Base-by-base conservation (phyloP, 2,113 vertebrate species). In the Echinops telfairi region DNA sequence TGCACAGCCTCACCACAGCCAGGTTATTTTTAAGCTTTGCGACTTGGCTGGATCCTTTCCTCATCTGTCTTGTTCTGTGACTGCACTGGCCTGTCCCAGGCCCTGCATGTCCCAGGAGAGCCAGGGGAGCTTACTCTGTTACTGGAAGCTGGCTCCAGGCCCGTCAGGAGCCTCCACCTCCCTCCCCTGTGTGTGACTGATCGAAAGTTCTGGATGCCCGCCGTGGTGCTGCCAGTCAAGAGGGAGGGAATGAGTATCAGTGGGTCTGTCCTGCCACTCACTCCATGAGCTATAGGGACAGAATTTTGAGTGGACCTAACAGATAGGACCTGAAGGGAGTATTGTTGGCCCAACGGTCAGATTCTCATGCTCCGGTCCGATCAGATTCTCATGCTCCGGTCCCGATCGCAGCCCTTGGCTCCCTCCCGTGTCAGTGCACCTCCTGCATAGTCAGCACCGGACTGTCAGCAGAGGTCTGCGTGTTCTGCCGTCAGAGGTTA, bases 171-270 rank as follows among this genome's bases (percentile, higher is more conserved):
- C 15, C 33, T 88, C 19, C 23, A 17, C 23, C 20, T 68, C 19
- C 23, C 33, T 62, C 7, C 33, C 36, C 5, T 2, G 17, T 57
- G 16, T 93, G 53, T 68, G 57, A 62, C 19, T 1, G 43, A 22
- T 12, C 38, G 62, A 91, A 90, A 19, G 71, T 90, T 83, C 86
- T 64, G 43, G 94, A 94, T 94, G 80, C 73, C 31, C 80, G 31
- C 57, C 19, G 3, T 22, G 25, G 31, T 75, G 43, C n/a, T 23
- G 0, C 57, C 53, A 23, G 62, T 91, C 62, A 33, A 3, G 40
- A 38, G 80, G 25, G 64, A 14, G 79, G 47, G 64, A 27, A 53
- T 64, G 12, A 10, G 47, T 53, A 9, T 6, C 47, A 14, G n/a
- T 77, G 66, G 23, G 7, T 14, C 47, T 53, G 47, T 9, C 47